These are phyloP conservation scores for Thamnaconus septentrionalis DNA, from an alignment of 2,113 vertebrate genomes.

Conservation along the genomic window DNA sequence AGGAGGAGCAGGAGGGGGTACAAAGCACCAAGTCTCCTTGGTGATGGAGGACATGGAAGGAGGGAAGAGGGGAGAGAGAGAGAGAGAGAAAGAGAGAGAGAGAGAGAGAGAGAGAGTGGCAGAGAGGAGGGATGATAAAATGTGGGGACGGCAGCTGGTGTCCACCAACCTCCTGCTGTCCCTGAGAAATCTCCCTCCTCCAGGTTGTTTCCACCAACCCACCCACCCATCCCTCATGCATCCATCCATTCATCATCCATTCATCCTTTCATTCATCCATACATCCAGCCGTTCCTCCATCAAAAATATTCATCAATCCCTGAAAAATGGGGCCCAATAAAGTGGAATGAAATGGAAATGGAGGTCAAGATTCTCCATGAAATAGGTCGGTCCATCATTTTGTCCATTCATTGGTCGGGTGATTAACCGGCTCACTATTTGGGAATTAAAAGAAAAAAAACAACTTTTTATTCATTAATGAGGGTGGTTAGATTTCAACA, in stretches of 20 bases:
- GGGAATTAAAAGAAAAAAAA: too few relatives aligned
- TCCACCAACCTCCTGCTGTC: constrained; percentile 58
- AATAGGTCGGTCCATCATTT: too few relatives aligned
- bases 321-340: too few relatives aligned
- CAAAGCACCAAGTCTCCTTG: constrained; percentile 12
- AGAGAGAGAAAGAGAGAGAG: neutral
- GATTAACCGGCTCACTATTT: too few relatives aligned
- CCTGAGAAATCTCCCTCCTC: neutral
- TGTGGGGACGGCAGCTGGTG: constrained; percentile 40
- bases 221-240: neutral
- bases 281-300: too few relatives aligned
- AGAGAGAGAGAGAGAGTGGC: too few relatives aligned
- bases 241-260: neutral
- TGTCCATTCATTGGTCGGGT: too few relatives aligned
- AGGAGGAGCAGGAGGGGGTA: neutral
- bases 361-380: too few relatives aligned
- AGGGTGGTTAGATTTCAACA: too few relatives aligned
- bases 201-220: neutral
- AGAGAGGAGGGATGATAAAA: neutral
- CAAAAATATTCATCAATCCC: too few relatives aligned
- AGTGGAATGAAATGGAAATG: too few relatives aligned
- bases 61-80: neutral
- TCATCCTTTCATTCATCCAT: neutral
- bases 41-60: constrained; percentile 27
- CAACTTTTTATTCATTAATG: too few relatives aligned